Conservation (phyloP, 2,797 vertebrate genomes). For the Pristis pectinata region DNA sequence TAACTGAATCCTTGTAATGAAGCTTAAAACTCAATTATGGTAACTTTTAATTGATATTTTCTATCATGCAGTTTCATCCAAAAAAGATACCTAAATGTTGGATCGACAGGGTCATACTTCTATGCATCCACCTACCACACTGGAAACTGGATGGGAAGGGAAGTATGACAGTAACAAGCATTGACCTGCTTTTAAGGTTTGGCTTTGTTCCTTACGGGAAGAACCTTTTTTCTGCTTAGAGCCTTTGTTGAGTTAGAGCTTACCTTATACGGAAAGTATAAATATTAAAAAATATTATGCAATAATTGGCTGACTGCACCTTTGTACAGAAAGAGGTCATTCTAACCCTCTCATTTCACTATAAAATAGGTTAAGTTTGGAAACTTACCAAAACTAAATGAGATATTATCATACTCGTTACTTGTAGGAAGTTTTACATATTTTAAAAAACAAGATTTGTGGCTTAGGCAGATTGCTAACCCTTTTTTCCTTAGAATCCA, state of each 20-base stretch:
- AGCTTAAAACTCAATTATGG: neutral
- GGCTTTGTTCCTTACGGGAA: neutral
- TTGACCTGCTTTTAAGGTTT: neutral
- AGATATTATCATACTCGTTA: conserved; percentile 26
- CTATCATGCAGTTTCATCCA: neutral
- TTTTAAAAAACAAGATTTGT: conserved; percentile 5
- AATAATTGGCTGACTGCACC: neutral
- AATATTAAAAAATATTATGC: conserved; percentile 12
- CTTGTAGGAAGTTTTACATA: conserved; percentile 5
- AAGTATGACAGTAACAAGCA: neutral
- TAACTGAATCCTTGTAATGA: neutral
- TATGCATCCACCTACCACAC: too few relatives aligned
- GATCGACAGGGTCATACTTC: neutral
- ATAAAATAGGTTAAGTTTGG: neutral
- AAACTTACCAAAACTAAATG: conserved; percentile 14
- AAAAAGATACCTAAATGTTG: neutral
- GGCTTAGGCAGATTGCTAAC: conserved; percentile 7
- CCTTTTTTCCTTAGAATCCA: conserved; percentile 13
- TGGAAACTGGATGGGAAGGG: neutral
- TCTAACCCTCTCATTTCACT: neutral
- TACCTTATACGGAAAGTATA: neutral
- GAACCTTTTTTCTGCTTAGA: neutral
- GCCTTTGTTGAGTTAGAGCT: neutral
- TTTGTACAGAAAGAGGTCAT: neutral
- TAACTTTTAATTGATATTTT: neutral